Percentiles rank a stretch among this genome's conserved stretches.
These are phyloP conservation scores for Monochamus saltuarius DNA, from an alignment of 1,140 invertebrate genomes.

Conservation along the genomic window DNA sequence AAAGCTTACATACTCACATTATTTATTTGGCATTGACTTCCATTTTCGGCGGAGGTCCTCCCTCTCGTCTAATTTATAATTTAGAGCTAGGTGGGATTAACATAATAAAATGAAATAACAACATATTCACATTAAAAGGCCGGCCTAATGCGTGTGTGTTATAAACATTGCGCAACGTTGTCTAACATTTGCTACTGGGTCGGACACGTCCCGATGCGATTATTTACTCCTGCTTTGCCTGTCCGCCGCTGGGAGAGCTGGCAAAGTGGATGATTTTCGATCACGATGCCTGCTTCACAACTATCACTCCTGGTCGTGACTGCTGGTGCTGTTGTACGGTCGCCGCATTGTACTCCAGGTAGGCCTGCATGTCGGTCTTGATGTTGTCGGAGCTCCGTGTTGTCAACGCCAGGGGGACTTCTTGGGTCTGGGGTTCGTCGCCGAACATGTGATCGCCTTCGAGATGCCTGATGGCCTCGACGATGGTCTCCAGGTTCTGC, in stretches of 20 bases:
- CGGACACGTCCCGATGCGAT: constrained; percentile 1
- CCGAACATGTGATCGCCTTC: constrained; percentile 91
- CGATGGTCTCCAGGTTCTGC: constrained; percentile 95
- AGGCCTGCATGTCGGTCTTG: constrained; percentile 64
- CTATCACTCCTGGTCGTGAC: constrained; percentile 80
- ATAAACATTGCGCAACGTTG: constrained; percentile 3
- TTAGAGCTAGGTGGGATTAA: constrained; percentile 11
- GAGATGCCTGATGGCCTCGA: constrained; percentile 94
- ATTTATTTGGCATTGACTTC: not conserved
- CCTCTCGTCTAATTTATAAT: constrained; percentile 12
- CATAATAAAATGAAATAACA: not conserved
- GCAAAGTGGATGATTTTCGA: constrained; percentile 45
- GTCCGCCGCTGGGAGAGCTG: constrained; percentile 22
- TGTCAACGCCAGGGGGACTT: constrained; percentile 74
- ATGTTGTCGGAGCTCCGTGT: constrained; percentile 58
- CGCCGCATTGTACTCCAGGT: constrained; percentile 60
- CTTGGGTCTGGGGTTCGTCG: constrained; percentile 65
- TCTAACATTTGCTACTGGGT: constrained; percentile 17
- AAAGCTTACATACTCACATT: no score
- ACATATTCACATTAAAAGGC: constrained; percentile 16
- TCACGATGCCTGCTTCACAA: constrained; percentile 73
- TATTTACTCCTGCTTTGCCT: constrained; percentile 19
- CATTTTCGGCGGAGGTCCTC: not conserved
- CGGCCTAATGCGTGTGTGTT: not conserved
- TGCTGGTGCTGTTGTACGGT: constrained; percentile 59